Base-by-base conservation (phyloP, 1,140 invertebrate genomes). In the Caenorhabditis latens region DNA sequence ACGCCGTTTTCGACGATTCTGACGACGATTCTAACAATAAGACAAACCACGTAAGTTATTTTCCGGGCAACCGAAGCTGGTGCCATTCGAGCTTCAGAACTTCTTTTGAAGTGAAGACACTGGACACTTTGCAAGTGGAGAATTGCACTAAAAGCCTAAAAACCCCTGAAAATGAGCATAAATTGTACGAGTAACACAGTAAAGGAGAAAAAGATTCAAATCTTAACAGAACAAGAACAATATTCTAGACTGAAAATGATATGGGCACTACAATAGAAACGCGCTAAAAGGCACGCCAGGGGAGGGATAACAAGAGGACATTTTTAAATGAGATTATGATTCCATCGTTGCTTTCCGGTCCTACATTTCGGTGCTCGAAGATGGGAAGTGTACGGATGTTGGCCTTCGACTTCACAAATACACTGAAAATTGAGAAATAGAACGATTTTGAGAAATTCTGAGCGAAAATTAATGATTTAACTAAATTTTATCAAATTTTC, bases 351-450 rank as follows among this genome's bases (percentile, higher is more conserved):
- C 93, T 96, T 97, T 87, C 96, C 97, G 91, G 96, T 94, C 95
- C 96, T 95, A 86, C 95, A 93, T 89, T 95, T 94, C 0, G 97
- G 97, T 85, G 98, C 93, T 4, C 94, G 94, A n/a, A 97, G 95
- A 48, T 95, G 94, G 40, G 94, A 94, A 0, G 97, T 95, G 92
- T 98, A 99, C 0, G 97, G 96, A 0, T 98, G 93, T 94, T 99
- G 98, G 4, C 97, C 97, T 83, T 96, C 95, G 16, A 98, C 94
- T 94, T 97, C 95, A 94, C 98, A 99, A 3, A 99, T 97, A 93
- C 98, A 99, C 90, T 96, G 86, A 83, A 86, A 84, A 50, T 42
- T 9, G n/a, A 75, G 13, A 19, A 48, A 79, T 19, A 7, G 50
- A 40, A 32, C 32, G 32, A 32, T 40, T 50, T 58, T 40, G 46